Conservation (phyloP, 2,113 vertebrate genomes). For the Pitta sordida region DNA sequence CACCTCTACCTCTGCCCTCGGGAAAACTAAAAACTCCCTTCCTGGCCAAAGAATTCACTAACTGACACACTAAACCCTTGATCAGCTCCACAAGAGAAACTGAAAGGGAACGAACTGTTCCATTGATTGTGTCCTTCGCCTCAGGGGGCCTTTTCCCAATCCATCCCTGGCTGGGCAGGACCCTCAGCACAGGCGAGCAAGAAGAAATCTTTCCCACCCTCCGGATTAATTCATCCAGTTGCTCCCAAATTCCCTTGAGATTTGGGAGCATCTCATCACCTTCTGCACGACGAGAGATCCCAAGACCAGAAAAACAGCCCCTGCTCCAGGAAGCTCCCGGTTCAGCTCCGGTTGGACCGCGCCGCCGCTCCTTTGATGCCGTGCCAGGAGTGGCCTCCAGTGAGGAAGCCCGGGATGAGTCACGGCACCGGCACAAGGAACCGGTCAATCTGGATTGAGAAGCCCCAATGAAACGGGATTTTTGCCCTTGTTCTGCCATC, state of each 20-base stretch:
- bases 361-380: neutral
- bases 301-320: neutral
- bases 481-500: neutral
- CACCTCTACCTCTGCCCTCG: neutral
- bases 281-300: fast-evolving
- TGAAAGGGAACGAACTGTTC: neutral
- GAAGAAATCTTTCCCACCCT: neutral
- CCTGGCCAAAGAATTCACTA: neutral
- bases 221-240: neutral
- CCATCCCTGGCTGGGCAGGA: neutral
- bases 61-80: neutral
- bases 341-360: neutral
- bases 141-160: neutral
- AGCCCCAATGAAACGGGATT: neutral
- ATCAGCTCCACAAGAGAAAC: neutral
- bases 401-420: slow-evolving; percentile 11
- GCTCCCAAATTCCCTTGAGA: neutral
- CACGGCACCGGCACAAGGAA: neutral
- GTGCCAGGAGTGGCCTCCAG: slow-evolving; percentile 28
- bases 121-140: neutral
- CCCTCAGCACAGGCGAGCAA: neutral
- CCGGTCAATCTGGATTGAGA: neutral
- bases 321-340: neutral
- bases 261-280: neutral
- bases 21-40: neutral